A percentile compares a stretch with the other conserved stretches of the same genome.
Evolutionary conservation across 1,140 invertebrate species (phyloP).

Genomic region (Eciton burchellii): DNA sequence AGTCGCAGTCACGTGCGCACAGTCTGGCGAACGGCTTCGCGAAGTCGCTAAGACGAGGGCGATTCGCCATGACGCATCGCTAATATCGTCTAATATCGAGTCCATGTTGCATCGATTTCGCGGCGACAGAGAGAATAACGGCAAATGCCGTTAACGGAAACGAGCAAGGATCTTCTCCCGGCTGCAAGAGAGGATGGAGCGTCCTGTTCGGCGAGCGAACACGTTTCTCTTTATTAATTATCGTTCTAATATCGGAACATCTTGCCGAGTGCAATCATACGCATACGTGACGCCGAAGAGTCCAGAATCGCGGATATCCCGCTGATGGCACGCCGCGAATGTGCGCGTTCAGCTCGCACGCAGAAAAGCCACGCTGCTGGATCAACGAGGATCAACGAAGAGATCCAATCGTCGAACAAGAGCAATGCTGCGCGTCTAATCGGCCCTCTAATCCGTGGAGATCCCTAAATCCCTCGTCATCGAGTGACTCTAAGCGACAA

Average conservation of each 20-base stretch:
- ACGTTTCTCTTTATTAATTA: conserved; percentile 25
- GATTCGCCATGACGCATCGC: conserved; percentile 19
- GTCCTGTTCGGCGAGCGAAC: not conserved
- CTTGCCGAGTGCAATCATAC: conserved; percentile 65
- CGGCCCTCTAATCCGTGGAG: too few species aligned
- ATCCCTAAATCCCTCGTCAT: too few species aligned
- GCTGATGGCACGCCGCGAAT: conserved; percentile 57
- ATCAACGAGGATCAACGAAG: not conserved
- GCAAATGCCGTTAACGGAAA: too few species aligned
- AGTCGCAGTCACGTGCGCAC: conserved; percentile 35
- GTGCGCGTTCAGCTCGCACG: conserved; percentile 44
- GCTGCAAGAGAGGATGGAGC: not conserved
- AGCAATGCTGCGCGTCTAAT: not conserved
- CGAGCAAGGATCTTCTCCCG: too few species aligned
- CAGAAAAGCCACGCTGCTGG: not conserved
- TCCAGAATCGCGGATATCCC: conserved; percentile 66
- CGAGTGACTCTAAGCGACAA: too few species aligned
- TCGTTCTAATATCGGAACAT: conserved; percentile 61
- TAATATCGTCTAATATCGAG: conserved; percentile 13
- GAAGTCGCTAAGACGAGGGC: conserved; percentile 29
- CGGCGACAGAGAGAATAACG: too few species aligned
- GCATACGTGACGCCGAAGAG: conserved; percentile 61
- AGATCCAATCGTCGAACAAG: not conserved
- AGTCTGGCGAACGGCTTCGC: conserved; percentile 12
- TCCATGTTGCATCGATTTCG: not conserved